These are phyloP conservation scores for Macaria liturata DNA, from an alignment of 2,888 invertebrate species.

Conservation along the genomic window DNA sequence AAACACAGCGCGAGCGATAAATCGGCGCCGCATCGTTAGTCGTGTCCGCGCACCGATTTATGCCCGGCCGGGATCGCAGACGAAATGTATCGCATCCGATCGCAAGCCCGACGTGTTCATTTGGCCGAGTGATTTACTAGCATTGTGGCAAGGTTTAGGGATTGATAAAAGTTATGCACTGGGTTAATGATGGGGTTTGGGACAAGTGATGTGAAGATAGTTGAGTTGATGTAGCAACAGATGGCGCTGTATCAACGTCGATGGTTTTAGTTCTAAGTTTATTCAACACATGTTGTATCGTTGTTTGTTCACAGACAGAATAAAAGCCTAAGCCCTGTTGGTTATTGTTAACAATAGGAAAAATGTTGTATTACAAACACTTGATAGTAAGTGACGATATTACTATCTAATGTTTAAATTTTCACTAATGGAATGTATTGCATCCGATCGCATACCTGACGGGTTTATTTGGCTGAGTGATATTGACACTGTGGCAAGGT, in stretches of 20 bases:
- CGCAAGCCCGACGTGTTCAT: constrained; percentile 64
- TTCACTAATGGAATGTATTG: constrained; percentile 62
- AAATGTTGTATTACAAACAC: too few species aligned
- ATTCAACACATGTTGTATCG: too few species aligned
- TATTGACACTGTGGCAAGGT: constrained; percentile 13
- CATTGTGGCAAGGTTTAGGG: constrained; percentile 24
- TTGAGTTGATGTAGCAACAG: too few species aligned
- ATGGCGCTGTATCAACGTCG: too few species aligned
- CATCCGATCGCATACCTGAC: constrained; percentile 62
- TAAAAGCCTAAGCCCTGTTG: too few species aligned
- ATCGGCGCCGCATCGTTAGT: constrained; percentile 57
- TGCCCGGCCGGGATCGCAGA: constrained; percentile 51
- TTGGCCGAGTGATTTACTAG: constrained; percentile 59
- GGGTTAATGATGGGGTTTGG: constrained; percentile 1
- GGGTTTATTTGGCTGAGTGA: constrained; percentile 59
- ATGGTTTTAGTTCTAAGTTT: too few species aligned
- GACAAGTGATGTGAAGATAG: too few species aligned
- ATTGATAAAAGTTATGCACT: constrained; percentile 9
- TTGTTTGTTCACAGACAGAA: too few species aligned
- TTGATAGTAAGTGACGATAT: too few species aligned
- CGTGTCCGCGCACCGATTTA: constrained; percentile 61
- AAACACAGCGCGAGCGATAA: constrained; percentile 41
- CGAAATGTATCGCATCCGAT: constrained; percentile 70
- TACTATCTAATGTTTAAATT: too few species aligned
- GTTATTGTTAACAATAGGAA: too few species aligned